phyloP scores from a whole-genome alignment of 1,140 invertebrate species.

The Drosophila sp. region DNA sequence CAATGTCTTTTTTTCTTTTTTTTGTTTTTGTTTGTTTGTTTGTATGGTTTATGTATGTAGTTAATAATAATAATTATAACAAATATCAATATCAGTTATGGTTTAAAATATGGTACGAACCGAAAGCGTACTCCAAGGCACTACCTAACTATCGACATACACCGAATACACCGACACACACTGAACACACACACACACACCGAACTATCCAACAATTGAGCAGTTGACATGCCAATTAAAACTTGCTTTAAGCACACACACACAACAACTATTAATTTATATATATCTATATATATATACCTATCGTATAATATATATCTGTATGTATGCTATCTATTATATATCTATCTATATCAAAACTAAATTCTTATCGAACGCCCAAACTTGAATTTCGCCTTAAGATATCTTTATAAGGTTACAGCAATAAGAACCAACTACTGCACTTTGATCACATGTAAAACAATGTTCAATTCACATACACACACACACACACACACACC shows the following conservation, averaged over 20 bases:
- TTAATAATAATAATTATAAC: conserved; percentile 37
- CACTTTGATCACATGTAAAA: conserved; percentile 70
- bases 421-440: conserved; percentile 59
- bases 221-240: conserved; percentile 52
- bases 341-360: conserved; percentile 44
- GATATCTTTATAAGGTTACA: conserved; percentile 49
- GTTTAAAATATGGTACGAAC: conserved; percentile 51
- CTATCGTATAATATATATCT: conserved; percentile 45
- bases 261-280: conserved; percentile 38
- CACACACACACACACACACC: conserved; percentile 44
- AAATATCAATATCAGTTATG: conserved; percentile 51
- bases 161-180: conserved; percentile 42
- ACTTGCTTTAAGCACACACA: conserved; percentile 72
- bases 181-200: conserved; percentile 42
- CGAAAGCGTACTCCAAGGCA: conserved; percentile 62
- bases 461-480: conserved; percentile 63
- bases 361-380: conserved; percentile 49
- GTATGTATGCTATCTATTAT: conserved; percentile 43
- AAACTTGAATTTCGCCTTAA: conserved; percentile 58
- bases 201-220: conserved; percentile 52
- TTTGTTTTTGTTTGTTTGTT: conserved; percentile 60
- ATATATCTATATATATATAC: conserved; percentile 38
- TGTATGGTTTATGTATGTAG: conserved; percentile 56
- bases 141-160: conserved; percentile 62
- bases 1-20: conserved; percentile 41